phyloP scores from a whole-genome alignment of 2,113 vertebrate species.

The Acrocephalus kingi region DNA sequence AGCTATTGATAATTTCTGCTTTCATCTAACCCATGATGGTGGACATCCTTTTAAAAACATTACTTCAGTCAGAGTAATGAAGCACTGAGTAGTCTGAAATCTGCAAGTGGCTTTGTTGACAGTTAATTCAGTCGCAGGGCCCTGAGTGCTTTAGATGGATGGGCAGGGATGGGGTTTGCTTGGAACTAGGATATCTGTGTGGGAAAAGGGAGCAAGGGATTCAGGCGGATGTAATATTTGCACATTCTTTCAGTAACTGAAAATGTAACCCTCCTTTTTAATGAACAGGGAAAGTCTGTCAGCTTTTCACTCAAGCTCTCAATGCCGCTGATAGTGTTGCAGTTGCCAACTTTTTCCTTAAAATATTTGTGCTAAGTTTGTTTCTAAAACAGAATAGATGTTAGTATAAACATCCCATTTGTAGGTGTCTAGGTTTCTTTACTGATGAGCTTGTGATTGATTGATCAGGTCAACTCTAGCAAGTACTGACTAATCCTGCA shows the following conservation, averaged over 20 bases:
- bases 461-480: not conserved
- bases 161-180: not conserved
- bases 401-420: not conserved
- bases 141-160: not conserved
- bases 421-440: not conserved
- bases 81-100: not conserved
- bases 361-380: not conserved
- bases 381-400: not conserved
- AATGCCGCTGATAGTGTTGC: not conserved
- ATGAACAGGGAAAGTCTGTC: not conserved
- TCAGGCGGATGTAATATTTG: not conserved
- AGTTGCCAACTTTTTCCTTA: not conserved
- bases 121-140: not conserved
- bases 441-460: not conserved
- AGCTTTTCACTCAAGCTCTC: not conserved
- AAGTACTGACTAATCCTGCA: not conserved
- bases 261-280: not conserved
- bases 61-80: not conserved
- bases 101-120: not conserved
- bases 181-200: not conserved
- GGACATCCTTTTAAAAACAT: not conserved
- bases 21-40: not conserved
- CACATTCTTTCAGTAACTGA: not conserved
- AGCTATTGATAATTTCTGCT: not conserved
- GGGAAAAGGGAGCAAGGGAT: not conserved